phyloP scores from a whole-genome alignment of 2,888 invertebrate genomes.

The Drosophila pseudotalamancana region DNA sequence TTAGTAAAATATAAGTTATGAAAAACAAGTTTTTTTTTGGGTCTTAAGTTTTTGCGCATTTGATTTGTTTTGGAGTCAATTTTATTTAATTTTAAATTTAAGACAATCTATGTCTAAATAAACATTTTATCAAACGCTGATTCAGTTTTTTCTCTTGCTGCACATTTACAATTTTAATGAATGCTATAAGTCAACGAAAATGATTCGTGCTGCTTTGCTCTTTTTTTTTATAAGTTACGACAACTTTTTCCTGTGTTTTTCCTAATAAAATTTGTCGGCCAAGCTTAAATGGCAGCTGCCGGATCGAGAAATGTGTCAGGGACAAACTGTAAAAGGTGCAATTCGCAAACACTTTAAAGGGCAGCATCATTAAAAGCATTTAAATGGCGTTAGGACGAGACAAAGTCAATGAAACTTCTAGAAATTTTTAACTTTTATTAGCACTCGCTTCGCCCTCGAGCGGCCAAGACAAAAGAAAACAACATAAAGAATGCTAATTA shows the following conservation, averaged over 20 bases:
- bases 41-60: too few relatives aligned
- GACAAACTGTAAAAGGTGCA: conserved; percentile 25
- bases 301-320: conserved; percentile 19
- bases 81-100: neutral
- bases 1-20: too few relatives aligned
- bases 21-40: too few relatives aligned
- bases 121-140: neutral
- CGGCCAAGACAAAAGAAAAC: conserved; percentile 23
- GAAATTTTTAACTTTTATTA: conserved; percentile 45
- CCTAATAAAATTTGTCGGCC: conserved; percentile 21
- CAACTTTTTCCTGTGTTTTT: conserved; percentile 2
- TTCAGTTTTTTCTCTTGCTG: neutral
- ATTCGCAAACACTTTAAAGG: conserved; percentile 4
- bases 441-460: conserved; percentile 20
- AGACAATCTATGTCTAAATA: neutral
- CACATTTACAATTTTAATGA: neutral
- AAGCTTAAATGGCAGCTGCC: conserved; percentile 16
- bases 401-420: conserved; percentile 42
- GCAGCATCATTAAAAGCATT: conserved; percentile 41
- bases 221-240: neutral
- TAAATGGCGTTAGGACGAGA: conserved; percentile 34
- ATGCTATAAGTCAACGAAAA: conserved; percentile 3
- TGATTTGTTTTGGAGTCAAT: too few relatives aligned
- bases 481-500: conserved; percentile 64
- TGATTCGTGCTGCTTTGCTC: neutral